Conservation (phyloP, 2,113 vertebrate species). For the Pithys albifrons region DNA sequence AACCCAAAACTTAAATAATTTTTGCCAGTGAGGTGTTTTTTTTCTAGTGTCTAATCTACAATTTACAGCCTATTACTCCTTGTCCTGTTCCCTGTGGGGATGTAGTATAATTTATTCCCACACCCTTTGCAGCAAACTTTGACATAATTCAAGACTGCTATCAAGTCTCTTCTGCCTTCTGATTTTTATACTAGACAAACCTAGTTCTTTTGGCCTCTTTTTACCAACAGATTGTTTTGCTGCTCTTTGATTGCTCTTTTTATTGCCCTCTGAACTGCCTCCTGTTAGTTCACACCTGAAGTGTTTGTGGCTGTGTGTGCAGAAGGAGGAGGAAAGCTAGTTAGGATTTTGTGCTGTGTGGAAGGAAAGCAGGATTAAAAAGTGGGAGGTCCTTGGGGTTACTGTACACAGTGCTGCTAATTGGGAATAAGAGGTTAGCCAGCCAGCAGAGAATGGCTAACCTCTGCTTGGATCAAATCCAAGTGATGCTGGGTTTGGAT, state of each 20-base stretch:
- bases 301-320: neutral
- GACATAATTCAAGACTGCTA: neutral
- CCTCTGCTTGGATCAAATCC: neutral
- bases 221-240: neutral
- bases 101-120: neutral
- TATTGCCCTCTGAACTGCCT: neutral
- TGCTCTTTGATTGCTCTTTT: neutral
- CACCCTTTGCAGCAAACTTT: neutral
- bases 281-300: neutral
- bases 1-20: neutral
- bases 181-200: neutral
- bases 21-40: neutral
- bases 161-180: neutral
- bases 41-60: neutral
- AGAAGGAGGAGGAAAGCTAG: neutral
- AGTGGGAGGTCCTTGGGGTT: neutral
- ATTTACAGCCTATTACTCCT: slow-evolving; percentile 25
- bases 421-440: neutral
- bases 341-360: neutral
- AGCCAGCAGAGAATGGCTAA: neutral
- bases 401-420: neutral
- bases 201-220: neutral
- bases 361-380: neutral
- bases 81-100: neutral
- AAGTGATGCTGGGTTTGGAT: neutral